Percentiles rank a stretch among this genome's conserved stretches.
phyloP scores from a whole-genome alignment of 2,113 vertebrate genomes.

The Ophthalmotilapia sp. region DNA sequence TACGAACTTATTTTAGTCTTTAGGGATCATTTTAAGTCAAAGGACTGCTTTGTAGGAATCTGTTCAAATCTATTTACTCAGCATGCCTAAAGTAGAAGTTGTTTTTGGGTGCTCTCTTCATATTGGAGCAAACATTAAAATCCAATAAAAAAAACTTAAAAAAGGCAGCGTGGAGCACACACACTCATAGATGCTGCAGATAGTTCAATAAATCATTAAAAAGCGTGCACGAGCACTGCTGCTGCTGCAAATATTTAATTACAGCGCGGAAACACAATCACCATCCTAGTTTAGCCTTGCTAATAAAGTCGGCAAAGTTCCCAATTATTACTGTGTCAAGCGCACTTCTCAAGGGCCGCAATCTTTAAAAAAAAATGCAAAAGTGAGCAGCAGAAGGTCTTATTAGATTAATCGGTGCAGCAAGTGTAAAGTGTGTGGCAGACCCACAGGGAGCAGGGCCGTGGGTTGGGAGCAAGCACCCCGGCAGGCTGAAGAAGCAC shows the following conservation, averaged over 20 bases:
- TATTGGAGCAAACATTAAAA: neutral
- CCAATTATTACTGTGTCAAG: slow-evolving; percentile 53
- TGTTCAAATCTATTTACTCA: neutral
- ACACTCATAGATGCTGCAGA: neutral
- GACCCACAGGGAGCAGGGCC: slow-evolving; percentile 41
- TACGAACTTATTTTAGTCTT: neutral
- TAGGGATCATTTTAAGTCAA: neutral
- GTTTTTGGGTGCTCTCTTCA: neutral
- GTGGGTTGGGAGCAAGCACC: slow-evolving; percentile 15
- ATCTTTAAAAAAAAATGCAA: slow-evolving; percentile 23
- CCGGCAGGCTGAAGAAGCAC: slow-evolving; percentile 24
- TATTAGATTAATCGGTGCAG: slow-evolving; percentile 70
- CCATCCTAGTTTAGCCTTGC: slow-evolving; percentile 28
- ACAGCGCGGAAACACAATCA: slow-evolving; percentile 12
- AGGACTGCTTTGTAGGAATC: neutral
- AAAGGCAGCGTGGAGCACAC: neutral
- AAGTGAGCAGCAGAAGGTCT: slow-evolving; percentile 40
- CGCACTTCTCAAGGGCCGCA: slow-evolving; percentile 29
- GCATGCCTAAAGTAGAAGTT: neutral
- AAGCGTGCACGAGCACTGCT: neutral
- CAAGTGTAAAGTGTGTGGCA: slow-evolving; percentile 59
- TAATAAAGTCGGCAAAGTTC: slow-evolving; percentile 46
- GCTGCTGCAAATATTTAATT: slow-evolving; percentile 43
- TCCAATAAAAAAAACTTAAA: neutral
- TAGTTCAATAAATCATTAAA: neutral